Conservation (phyloP, 1,140 invertebrate genomes). For the Formica selysi region DNA sequence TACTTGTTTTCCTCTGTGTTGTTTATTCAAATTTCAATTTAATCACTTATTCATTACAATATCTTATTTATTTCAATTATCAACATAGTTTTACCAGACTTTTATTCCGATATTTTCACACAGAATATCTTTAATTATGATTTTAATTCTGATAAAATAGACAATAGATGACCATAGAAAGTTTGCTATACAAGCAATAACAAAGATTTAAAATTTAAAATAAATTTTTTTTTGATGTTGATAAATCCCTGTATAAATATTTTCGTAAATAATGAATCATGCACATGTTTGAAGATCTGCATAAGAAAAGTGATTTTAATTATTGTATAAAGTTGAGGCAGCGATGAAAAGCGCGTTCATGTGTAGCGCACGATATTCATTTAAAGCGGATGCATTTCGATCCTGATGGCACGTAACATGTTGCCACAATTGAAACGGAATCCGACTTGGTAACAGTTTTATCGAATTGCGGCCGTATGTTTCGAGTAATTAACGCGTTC, state of each 20-base stretch:
- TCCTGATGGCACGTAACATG: not conserved
- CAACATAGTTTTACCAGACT: not conserved
- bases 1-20: too few relatives aligned
- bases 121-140: not conserved
- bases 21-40: too few relatives aligned
- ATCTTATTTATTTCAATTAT: not conserved
- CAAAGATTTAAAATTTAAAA: conserved; percentile 19
- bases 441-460: conserved; percentile 37
- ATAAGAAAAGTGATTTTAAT: conserved; percentile 37
- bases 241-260: conserved; percentile 22
- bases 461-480: conserved; percentile 28
- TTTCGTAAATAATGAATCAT: conserved; percentile 1
- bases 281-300: not conserved
- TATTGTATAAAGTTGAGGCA: not conserved
- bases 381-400: conserved; percentile 54
- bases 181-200: not conserved
- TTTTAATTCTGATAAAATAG: not conserved
- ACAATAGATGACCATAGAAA: not conserved
- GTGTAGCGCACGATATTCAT: conserved; percentile 54
- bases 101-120: not conserved
- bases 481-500: conserved; percentile 33
- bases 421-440: conserved; percentile 18
- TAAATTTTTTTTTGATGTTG: conserved; percentile 17
- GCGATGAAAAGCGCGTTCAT: conserved; percentile 6
- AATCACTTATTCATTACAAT: too few relatives aligned